phyloP scores from a whole-genome alignment of 2,888 invertebrate genomes.

The Mellilla xanthometata region DNA sequence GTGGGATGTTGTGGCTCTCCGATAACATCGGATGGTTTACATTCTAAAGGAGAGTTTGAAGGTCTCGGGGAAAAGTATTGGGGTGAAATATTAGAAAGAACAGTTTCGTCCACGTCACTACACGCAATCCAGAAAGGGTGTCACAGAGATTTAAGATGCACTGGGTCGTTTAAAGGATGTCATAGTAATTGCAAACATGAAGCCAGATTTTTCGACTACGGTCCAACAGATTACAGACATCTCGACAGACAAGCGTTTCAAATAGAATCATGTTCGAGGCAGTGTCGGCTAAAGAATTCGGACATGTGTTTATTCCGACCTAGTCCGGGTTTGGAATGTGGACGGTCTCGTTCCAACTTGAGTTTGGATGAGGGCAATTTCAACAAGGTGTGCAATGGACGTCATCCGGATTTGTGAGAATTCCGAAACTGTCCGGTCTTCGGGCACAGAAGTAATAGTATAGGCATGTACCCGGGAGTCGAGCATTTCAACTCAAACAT shows the following conservation, averaged over 20 bases:
- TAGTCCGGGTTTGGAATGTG: conserved; percentile 65
- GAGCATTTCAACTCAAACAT: conserved; percentile 77
- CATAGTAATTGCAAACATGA: conserved; percentile 70
- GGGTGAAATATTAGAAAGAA: conserved; percentile 90
- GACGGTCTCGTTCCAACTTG: conserved; percentile 73
- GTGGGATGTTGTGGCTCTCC: conserved; percentile 76
- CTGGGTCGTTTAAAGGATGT: conserved; percentile 76
- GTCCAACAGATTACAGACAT: conserved; percentile 68
- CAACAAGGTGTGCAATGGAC: conserved; percentile 72
- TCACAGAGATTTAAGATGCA: conserved; percentile 68
- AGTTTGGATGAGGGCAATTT: conserved; percentile 77
- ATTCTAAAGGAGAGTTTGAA: conserved; percentile 84
- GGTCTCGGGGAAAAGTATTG: conserved; percentile 88
- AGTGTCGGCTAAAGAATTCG: conserved; percentile 73
- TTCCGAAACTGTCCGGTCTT: conserved; percentile 77
- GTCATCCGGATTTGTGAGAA: conserved; percentile 81
- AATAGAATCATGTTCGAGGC: conserved; percentile 74
- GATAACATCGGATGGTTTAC: conserved; percentile 72
- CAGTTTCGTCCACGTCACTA: conserved; percentile 88
- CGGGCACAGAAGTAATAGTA: conserved; percentile 80
- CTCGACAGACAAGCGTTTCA: conserved; percentile 73
- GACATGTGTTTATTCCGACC: conserved; percentile 75
- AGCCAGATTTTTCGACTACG: conserved; percentile 72
- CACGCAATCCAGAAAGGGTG: conserved; percentile 85
- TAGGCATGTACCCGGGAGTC: conserved; percentile 73